Evolutionary conservation across 2,113 vertebrate genomes (phyloP).

Genomic region (Azemiops feae): DNA sequence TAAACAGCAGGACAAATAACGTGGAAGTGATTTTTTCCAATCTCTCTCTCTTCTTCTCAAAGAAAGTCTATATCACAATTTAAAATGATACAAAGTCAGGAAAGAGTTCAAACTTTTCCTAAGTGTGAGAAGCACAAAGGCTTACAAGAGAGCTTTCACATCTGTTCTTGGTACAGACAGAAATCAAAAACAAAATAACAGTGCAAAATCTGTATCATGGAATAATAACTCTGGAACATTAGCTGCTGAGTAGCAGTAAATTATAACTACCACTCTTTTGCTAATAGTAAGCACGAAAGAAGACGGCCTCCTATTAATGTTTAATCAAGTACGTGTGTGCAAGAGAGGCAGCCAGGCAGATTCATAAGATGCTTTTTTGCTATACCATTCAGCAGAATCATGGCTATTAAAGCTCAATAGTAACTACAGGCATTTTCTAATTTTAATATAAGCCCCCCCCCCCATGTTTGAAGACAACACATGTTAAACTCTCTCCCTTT

Average conservation of each 20-base stretch:
- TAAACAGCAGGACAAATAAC: neutral
- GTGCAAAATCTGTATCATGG: neutral
- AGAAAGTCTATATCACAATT: neutral
- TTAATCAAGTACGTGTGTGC: neutral
- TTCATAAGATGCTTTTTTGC: neutral
- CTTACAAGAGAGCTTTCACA: conserved; percentile 4
- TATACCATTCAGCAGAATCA: neutral
- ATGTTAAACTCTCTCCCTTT: neutral
- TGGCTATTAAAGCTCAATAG: neutral
- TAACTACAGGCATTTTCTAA: neutral
- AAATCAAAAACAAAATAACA: neutral
- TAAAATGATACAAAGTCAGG: neutral
- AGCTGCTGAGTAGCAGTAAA: neutral
- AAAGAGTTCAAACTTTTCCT: conserved; percentile 4
- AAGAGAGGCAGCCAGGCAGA: neutral
- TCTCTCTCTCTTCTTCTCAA: neutral
- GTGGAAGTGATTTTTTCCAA: neutral
- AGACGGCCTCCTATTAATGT: neutral
- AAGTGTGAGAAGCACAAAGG: neutral
- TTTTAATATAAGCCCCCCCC: neutral
- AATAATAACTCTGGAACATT: neutral
- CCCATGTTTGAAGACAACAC: neutral
- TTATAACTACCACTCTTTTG: neutral
- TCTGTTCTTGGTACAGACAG: neutral
- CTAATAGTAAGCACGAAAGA: neutral